Conservation (phyloP, 2,113 vertebrate species). For the Psammodynastes pulverulentus region DNA sequence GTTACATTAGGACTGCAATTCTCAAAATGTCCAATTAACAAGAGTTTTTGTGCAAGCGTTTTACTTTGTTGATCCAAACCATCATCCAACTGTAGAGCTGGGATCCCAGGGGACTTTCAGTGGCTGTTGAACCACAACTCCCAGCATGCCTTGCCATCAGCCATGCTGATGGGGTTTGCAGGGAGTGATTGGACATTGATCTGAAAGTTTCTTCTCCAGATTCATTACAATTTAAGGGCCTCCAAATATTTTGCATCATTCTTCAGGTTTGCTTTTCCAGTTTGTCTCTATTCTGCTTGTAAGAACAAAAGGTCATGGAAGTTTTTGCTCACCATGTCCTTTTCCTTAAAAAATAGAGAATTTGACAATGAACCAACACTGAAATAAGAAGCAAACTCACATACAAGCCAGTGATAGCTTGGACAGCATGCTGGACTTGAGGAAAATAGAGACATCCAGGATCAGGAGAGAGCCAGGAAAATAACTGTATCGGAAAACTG, state of each 20-base stretch:
- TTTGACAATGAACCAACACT: background rate
- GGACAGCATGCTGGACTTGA: background rate
- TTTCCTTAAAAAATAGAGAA: background rate
- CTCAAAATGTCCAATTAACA: background rate
- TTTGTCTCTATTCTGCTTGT: background rate
- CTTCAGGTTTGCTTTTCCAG: background rate
- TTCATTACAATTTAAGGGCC: background rate
- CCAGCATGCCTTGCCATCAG: background rate
- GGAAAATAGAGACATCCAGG: background rate
- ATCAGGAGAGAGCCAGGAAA: background rate
- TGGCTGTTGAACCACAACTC: background rate
- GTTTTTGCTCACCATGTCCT: background rate
- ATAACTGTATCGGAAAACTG: background rate
- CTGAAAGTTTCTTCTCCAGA: background rate
- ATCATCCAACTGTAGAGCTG: background rate
- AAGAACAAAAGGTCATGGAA: background rate
- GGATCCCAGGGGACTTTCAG: background rate
- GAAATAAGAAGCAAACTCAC: background rate
- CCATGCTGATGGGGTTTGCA: background rate
- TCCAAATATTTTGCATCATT: background rate
- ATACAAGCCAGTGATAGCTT: background rate
- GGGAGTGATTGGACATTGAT: background rate
- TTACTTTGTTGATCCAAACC: background rate
- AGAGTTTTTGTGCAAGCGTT: background rate
- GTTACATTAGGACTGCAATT: background rate